Conservation (phyloP, 2,113 vertebrate genomes). For the Protobothrops mucrosquamatus region DNA sequence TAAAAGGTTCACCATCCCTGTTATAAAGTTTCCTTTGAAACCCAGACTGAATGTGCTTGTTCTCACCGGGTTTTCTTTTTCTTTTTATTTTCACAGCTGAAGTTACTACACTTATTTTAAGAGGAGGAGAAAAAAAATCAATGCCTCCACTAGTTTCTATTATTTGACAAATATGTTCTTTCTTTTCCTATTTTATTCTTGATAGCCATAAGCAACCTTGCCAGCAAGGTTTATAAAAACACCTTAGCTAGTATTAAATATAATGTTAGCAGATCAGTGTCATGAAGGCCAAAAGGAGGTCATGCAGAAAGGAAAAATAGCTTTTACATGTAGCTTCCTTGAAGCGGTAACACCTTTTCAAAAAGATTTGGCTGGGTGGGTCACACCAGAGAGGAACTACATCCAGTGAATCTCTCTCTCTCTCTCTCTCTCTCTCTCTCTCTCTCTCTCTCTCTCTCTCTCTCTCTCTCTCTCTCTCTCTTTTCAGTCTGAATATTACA, state of each 20-base stretch:
- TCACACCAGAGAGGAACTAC: neutral
- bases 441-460: neutral
- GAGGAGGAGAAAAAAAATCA: neutral
- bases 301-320: constrained; percentile 6
- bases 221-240: neutral
- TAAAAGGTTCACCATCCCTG: neutral
- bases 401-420: neutral
- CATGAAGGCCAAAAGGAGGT: neutral
- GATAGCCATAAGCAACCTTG: constrained; percentile 8
- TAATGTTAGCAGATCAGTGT: constrained; percentile 21
- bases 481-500: neutral
- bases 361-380: neutral
- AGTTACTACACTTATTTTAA: neutral
- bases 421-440: neutral
- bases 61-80: neutral
- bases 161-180: neutral
- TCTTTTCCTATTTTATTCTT: constrained; percentile 5
- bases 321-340: neutral
- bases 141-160: neutral
- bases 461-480: neutral
- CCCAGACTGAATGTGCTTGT: neutral
- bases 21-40: neutral
- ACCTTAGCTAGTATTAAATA: constrained; percentile 7
- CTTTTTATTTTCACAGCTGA: neutral
- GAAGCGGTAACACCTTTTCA: constrained; percentile 5